phyloP scores from a whole-genome alignment of 2,797 vertebrate species.

The Typhlichthys eigenmanni region DNA sequence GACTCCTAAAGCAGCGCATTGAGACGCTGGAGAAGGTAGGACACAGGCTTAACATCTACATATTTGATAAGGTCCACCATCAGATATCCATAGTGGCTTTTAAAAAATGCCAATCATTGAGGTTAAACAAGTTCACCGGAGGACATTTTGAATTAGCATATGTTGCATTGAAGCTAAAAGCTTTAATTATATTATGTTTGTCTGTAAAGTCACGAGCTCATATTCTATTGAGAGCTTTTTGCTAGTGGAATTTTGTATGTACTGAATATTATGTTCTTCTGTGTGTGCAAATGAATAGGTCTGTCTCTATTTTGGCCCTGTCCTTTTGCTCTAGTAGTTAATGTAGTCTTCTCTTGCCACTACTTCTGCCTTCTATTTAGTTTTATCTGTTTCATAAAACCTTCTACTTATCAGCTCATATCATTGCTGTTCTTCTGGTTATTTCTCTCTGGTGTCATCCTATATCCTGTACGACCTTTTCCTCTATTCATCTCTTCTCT shows the following conservation, averaged over 20 bases:
- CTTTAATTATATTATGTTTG: background rate
- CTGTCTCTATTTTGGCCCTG: background rate
- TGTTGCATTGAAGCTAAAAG: background rate
- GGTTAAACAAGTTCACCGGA: background rate
- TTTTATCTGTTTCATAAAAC: slow-evolving; percentile 11
- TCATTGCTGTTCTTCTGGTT: slow-evolving; percentile 52
- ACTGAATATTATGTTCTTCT: background rate
- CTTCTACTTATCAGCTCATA: slow-evolving; percentile 12
- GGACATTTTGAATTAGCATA: no score
- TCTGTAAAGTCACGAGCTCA: slow-evolving; percentile 1
- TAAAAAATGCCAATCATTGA: background rate
- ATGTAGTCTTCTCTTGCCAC: slow-evolving; percentile 8
- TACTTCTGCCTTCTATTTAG: slow-evolving; percentile 31
- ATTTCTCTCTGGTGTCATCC: slow-evolving; percentile 31
- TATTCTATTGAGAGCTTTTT: background rate
- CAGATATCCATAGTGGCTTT: no score
- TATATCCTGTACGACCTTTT: slow-evolving; percentile 35
- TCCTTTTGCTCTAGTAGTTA: background rate
- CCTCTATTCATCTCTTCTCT: slow-evolving; percentile 61
- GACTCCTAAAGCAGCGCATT: slow-evolving; percentile 92
- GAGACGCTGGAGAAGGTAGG: slow-evolving; percentile 89
- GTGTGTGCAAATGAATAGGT: background rate
- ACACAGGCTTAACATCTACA: background rate
- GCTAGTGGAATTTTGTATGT: background rate
- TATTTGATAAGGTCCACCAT: no score